Conservation (phyloP, 2,113 vertebrate species). For the Glaucomys volans region DNA sequence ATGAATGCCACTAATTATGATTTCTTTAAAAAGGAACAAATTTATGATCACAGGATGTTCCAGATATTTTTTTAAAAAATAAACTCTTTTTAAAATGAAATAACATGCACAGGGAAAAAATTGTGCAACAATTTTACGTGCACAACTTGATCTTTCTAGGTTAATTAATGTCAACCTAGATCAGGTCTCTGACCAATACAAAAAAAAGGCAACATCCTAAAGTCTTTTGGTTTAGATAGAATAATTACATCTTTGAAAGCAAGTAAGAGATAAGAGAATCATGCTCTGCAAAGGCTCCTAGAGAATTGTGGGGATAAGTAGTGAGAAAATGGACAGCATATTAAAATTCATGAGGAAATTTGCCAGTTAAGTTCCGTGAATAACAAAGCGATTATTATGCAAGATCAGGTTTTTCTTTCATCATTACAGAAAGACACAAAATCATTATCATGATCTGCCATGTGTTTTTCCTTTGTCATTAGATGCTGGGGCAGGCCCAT, state of each 20-base stretch:
- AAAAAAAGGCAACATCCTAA: constrained; percentile 59
- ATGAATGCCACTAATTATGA: background rate
- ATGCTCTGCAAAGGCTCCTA: constrained; percentile 74
- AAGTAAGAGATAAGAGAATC: constrained; percentile 72
- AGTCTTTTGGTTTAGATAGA: constrained; percentile 36
- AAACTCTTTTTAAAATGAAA: constrained; percentile 46
- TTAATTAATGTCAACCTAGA: constrained; percentile 24
- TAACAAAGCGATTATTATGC: constrained; percentile 82
- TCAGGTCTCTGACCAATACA: constrained; percentile 30
- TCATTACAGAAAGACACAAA: constrained; percentile 82
- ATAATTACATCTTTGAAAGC: constrained; percentile 8
- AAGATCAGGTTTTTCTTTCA: constrained; percentile 74
- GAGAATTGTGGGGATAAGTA: constrained; percentile 77
- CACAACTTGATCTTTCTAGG: background rate
- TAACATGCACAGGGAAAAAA: background rate
- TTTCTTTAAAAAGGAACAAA: constrained; percentile 35
- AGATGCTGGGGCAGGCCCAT: constrained; percentile 41
- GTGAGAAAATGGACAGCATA: constrained; percentile 82
- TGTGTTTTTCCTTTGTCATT: constrained; percentile 68
- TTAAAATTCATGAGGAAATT: constrained; percentile 88
- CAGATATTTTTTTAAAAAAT: constrained; percentile 40
- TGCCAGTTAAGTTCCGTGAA: constrained; percentile 78
- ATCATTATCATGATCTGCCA: constrained; percentile 74
- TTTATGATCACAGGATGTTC: constrained; percentile 25
- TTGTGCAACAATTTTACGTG: background rate